Conservation (phyloP, 2,888 invertebrate genomes). For the Yponomeuta plumbellus region DNA sequence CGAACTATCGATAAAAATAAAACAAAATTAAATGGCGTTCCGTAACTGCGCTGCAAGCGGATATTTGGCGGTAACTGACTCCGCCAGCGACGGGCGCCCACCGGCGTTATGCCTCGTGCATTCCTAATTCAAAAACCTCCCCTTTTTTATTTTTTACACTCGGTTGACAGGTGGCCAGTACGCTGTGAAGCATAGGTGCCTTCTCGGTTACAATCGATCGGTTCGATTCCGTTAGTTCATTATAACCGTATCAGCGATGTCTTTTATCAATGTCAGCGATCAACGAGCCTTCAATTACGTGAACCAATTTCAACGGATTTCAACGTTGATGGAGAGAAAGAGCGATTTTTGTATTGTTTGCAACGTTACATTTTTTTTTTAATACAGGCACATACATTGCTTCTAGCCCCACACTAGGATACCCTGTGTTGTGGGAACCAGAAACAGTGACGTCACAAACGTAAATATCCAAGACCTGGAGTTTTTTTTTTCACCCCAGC, state of each 20-base stretch:
- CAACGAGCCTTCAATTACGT: background rate
- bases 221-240: slow-evolving; percentile 20
- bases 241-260: slow-evolving; percentile 13
- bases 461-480: too few species aligned
- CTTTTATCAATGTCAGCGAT: slow-evolving; percentile 12
- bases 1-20: background rate
- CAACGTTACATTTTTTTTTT: too few species aligned
- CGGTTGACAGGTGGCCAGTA: slow-evolving; percentile 28
- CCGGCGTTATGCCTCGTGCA: slow-evolving; percentile 40
- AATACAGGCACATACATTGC: too few species aligned
- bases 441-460: too few species aligned
- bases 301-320: slow-evolving; percentile 15
- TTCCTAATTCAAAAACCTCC: slow-evolving; percentile 38
- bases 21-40: background rate
- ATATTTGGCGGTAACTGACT: slow-evolving; percentile 29
- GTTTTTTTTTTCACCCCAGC: too few species aligned
- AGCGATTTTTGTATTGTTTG: background rate
- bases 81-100: slow-evolving; percentile 23
- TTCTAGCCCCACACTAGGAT: too few species aligned
- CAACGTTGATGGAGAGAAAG: slow-evolving; percentile 11
- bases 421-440: too few species aligned
- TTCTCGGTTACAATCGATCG: slow-evolving; percentile 9
- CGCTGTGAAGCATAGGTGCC: slow-evolving; percentile 34
- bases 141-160: slow-evolving; percentile 29
- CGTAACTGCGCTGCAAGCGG: slow-evolving; percentile 17